These are phyloP conservation scores for Colossoma macropomum DNA, from an alignment of 2,113 vertebrate genomes.

Conservation along the genomic window DNA sequence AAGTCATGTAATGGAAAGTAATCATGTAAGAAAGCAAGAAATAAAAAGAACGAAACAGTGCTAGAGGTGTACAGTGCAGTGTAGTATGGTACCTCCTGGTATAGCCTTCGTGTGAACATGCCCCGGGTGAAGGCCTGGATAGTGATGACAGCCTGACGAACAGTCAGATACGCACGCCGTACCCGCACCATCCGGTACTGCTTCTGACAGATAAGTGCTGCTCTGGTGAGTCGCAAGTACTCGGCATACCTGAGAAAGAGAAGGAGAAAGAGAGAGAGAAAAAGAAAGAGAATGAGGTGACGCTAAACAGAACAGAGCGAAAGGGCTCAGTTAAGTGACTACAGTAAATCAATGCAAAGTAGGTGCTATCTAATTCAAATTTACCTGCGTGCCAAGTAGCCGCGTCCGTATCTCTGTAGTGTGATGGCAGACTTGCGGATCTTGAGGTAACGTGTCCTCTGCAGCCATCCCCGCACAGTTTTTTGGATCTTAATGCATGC, in stretches of 20 bases:
- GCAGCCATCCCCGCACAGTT: slow-evolving; percentile 92
- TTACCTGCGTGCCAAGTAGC: slow-evolving; percentile 89
- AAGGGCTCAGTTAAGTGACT: neutral
- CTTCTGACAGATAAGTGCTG: slow-evolving; percentile 86
- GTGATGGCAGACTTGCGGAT: slow-evolving; percentile 73
- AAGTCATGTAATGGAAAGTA: neutral
- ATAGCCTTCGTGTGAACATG: slow-evolving; percentile 85
- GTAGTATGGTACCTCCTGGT: slow-evolving; percentile 79
- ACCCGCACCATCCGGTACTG: slow-evolving; percentile 87
- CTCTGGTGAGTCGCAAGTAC: slow-evolving; percentile 80
- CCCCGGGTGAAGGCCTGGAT: slow-evolving; percentile 89
- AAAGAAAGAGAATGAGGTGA: neutral
- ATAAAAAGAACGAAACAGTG: neutral
- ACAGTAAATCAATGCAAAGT: slow-evolving; percentile 4
- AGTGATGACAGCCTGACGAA: slow-evolving; percentile 72
- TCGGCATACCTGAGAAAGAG: slow-evolving; percentile 77
- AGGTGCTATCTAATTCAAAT: neutral
- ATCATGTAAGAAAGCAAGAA: neutral
- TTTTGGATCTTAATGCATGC: slow-evolving; percentile 97
- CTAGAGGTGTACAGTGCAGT: neutral
- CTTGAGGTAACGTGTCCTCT: slow-evolving; percentile 82
- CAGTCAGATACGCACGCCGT: slow-evolving; percentile 71
- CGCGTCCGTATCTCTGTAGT: slow-evolving; percentile 85
- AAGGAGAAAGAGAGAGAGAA: neutral
- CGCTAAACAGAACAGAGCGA: neutral